Percentiles rank a stretch among this genome's conserved stretches.
These are phyloP conservation scores for Apodemus sylvaticus DNA, from an alignment of 2,113 vertebrate species.

Conservation along the genomic window DNA sequence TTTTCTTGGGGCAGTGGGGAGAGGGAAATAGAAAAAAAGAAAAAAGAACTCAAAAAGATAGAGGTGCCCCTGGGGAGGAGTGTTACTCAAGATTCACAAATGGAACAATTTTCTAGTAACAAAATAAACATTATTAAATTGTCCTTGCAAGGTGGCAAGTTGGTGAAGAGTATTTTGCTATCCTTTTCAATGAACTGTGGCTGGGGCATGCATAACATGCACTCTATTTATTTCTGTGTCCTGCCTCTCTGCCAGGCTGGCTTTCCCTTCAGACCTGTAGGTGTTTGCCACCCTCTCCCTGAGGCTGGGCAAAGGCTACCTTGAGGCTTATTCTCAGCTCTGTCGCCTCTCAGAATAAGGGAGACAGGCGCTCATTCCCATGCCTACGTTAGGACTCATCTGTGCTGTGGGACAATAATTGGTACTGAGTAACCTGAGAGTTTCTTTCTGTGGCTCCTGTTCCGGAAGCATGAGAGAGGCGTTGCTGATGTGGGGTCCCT, in stretches of 20 bases:
- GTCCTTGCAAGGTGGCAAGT: not conserved
- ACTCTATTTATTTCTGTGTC: not conserved
- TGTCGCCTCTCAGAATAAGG: too few species aligned
- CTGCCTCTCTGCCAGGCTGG: not conserved
- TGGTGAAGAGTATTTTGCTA: not conserved
- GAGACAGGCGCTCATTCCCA: not conserved
- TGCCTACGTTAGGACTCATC: not conserved
- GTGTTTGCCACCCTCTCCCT: too few species aligned
- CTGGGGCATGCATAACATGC: not conserved
- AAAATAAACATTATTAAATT: not conserved
- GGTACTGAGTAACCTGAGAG: not conserved
- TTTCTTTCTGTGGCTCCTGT: not conserved
- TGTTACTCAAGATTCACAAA: constrained; percentile 13
- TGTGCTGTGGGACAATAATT: not conserved
- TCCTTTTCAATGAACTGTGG: not conserved
- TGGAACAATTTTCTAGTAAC: not conserved
- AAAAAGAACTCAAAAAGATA: not conserved
- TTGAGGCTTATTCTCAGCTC: not conserved
- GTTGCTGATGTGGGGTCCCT: not conserved
- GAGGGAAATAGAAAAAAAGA: not conserved
- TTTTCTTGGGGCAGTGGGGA: not conserved
- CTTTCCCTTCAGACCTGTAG: too few species aligned
- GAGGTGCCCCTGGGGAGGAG: not conserved
- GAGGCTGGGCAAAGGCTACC: not conserved
- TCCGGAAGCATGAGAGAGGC: not conserved